Conservation (phyloP, 2,888 invertebrate genomes). For the Oxyteleia sp. region DNA sequence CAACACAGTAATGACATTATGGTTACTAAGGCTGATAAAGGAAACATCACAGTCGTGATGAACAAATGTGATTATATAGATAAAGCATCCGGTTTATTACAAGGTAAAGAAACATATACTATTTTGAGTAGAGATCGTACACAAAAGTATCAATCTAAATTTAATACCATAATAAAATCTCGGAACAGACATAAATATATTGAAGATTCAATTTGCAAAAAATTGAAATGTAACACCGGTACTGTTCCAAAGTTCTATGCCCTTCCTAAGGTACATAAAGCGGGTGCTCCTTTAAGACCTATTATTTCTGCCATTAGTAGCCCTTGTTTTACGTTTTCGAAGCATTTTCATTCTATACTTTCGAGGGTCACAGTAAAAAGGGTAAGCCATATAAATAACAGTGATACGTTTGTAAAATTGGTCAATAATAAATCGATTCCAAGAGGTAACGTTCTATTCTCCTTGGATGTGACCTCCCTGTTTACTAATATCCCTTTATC, state of each 20-base stretch:
- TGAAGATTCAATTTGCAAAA: background rate
- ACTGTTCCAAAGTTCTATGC: slow-evolving; percentile 13
- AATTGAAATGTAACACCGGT: background rate
- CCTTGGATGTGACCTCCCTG: slow-evolving; percentile 17
- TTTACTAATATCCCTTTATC: slow-evolving; percentile 27
- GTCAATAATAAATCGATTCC: background rate
- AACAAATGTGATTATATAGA: background rate
- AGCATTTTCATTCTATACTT: background rate
- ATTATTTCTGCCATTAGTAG: slow-evolving; percentile 12
- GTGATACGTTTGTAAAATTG: background rate
- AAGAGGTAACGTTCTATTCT: background rate
- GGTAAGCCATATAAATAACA: slow-evolving; percentile 7
- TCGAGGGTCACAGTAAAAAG: slow-evolving; percentile 1
- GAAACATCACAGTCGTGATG: background rate
- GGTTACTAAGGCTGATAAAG: background rate
- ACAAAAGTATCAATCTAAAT: background rate
- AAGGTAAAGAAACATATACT: background rate
- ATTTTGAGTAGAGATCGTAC: slow-evolving; percentile 7
- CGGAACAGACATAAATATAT: background rate
- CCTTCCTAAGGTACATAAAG: slow-evolving; percentile 5
- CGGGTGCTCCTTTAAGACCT: background rate
- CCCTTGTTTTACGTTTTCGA: background rate
- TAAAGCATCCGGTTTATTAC: background rate
- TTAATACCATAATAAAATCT: background rate
- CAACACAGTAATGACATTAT: background rate